These are phyloP conservation scores for Amphipyra berbera DNA, from an alignment of 2,888 invertebrate genomes.

Conservation along the genomic window DNA sequence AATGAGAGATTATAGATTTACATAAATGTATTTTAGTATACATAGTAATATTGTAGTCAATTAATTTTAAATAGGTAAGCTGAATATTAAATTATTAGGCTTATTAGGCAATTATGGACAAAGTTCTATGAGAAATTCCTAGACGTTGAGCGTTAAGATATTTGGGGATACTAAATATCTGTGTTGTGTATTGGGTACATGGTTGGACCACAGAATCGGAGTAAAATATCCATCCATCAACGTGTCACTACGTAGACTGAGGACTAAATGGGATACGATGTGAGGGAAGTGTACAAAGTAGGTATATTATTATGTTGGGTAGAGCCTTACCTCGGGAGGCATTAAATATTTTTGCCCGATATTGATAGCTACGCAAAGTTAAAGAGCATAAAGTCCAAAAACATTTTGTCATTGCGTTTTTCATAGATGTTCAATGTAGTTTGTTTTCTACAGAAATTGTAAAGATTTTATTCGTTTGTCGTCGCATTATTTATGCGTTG, in stretches of 20 bases:
- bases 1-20: constrained; percentile 13
- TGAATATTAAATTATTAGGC: constrained; percentile 37
- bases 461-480: too few species aligned
- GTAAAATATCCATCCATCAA: constrained; percentile 54
- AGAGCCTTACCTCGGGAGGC: constrained; percentile 29
- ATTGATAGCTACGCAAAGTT: constrained; percentile 27
- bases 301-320: constrained; percentile 21
- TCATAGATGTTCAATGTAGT: too few species aligned
- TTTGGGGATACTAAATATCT: constrained; percentile 27
- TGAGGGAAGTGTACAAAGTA: constrained; percentile 10
- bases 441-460: too few species aligned
- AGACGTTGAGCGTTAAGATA: constrained; percentile 26
- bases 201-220: constrained; percentile 42
- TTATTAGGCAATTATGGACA: constrained; percentile 6
- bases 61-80: constrained; percentile 25
- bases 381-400: constrained; percentile 9
- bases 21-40: constrained; percentile 13
- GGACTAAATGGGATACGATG: constrained; percentile 48
- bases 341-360: constrained; percentile 27
- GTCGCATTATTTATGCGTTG: too few species aligned
- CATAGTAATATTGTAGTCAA: constrained; percentile 26
- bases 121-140: constrained; percentile 31
- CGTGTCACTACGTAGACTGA: constrained; percentile 41
- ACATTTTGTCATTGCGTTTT: too few species aligned
- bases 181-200: constrained; percentile 30